Base-by-base conservation (phyloP, 2,113 vertebrate species). In the Ariopsis seemanni region DNA sequence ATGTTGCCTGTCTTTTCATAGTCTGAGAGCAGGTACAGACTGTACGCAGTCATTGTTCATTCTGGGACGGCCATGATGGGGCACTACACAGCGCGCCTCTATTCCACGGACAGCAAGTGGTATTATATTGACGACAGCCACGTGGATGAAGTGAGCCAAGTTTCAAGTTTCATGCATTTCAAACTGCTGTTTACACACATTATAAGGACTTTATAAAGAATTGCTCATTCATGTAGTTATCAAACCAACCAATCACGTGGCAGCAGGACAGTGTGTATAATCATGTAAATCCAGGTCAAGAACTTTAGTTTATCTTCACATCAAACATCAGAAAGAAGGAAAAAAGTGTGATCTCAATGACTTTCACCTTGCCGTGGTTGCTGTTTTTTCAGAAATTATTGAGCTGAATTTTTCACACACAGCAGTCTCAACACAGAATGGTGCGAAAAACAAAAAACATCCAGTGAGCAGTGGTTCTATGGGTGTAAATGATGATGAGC, bases 41-140 rank as follows among this genome's bases (percentile, higher is more conserved):
- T 95, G 85, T 94, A 91, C 53, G 94, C 93, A 12, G 95, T 95
- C n/a, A 91, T 95, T 0, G 93, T 95, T 62, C 95, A 95, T 85
- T 85, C 57, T 77, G 95, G 95, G 11, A 0, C 0, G 18, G 89
- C 92, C 7, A 6, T 1, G n/a, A 91, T 0, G 53, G 95, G 95
- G 0, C 95, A 95, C 87, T 95, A 95, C 60, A 95, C 94, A 0
- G 93, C 94, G 7, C 95, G 80, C 8, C 87, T 95, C 22, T 90
- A 79, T 4, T 52, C 86, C 20, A 14, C 8, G 7, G 89, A 60
- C 30, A 2, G 84, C 14, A 0, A 0, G n/a, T 95, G 95, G 95
- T 92, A 89, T 81, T 91, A 94, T 53, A 92, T 91, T 50, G 15
- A 95, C 84, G 95, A 95, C 90, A 90, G 90, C 89, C 0, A 0